Conservation (phyloP, 2,888 invertebrate species). For the Ennomos fuscantarius region DNA sequence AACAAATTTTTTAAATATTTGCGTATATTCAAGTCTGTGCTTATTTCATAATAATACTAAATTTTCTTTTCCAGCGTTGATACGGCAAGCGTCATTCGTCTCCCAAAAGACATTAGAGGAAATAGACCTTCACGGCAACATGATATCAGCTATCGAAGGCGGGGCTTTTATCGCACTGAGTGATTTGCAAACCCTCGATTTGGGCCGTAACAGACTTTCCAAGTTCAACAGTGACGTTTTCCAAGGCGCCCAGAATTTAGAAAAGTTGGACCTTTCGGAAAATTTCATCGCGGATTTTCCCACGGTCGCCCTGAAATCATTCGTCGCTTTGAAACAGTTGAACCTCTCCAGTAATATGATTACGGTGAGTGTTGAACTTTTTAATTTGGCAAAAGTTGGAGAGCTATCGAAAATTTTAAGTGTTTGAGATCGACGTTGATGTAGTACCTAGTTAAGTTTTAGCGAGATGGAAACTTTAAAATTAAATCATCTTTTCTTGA, state of each 20-base stretch:
- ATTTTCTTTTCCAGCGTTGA: conserved; percentile 82
- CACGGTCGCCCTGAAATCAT: conserved; percentile 89
- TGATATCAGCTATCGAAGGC: conserved; percentile 90
- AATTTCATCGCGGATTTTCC: conserved; percentile 95
- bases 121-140: conserved; percentile 92
- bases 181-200: conserved; percentile 88
- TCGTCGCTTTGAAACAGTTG: conserved; percentile 88
- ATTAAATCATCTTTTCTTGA: conserved; percentile 22
- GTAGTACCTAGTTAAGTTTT: conserved; percentile 31
- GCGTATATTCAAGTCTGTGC: too few relatives aligned
- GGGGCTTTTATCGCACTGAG: conserved; percentile 89
- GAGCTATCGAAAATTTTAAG: conserved; percentile 37
- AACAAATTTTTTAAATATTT: too few relatives aligned
- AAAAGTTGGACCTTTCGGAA: conserved; percentile 92
- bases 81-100: conserved; percentile 89
- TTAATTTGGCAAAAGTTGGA: conserved; percentile 38
- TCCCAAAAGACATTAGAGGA: conserved; percentile 89
- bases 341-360: conserved; percentile 95
- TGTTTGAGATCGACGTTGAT: conserved; percentile 30
- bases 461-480: conserved; percentile 31
- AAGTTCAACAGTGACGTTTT: conserved; percentile 94
- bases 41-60: neutral
- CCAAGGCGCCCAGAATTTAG: conserved; percentile 90
- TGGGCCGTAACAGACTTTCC: conserved; percentile 91
- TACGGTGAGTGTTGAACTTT: conserved; percentile 84